Base-by-base conservation (phyloP, 1,140 invertebrate species). In the Acyrthosiphon pisum region DNA sequence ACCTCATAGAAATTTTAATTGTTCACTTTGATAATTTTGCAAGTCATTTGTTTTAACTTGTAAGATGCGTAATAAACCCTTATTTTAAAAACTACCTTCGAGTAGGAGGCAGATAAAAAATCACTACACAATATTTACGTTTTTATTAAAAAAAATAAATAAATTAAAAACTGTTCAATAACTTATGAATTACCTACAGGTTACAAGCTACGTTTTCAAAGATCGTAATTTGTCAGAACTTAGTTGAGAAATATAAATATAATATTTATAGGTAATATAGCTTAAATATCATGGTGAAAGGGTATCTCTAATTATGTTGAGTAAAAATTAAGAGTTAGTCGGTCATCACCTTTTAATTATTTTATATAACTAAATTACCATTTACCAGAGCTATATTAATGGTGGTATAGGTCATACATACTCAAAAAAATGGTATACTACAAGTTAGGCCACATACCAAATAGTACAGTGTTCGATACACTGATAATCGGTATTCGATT, bases 231-330 rank as follows among this genome's bases (percentile, higher is more conserved):
- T 9, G 9, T 60, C 11, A 2, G 2, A 60, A 60, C 30, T 60
- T 60, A 30, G 3, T 30, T 60, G 8, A 26, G 3, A 60, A 60
- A 60, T 60, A 14, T 60, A 30, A 60, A 3, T 26, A 56, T 56
- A 26, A n/a, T n/a, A n/a, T n/a, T n/a, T n/a, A n/a, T n/a, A n/a
- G n/a, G n/a, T n/a, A 26, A 56, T 26, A 2, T 0, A 30, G 8
- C 9, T 60, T 26, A 56, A 1, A 11, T 30, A 9, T 3, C 9
- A 14, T 68, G 14, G 6, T 4, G n/a, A n/a, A 7, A 14, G 1
- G 60, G 30, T 0, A n/a, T 6, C 0, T n/a, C n/a, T 18, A 18
- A 4, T 6, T 18, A 18, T 4, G 1, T 18, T 0, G 30, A n/a
- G 14, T 14, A 11, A 14, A 68, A 68, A 68, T 18, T n/a, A n/a